Evolutionary conservation across 37 sponge, comb jelly and placozoan species (phyloP), one percentile per base, ranked within the genome.

Genomic region (Geodia barretti): DNA sequence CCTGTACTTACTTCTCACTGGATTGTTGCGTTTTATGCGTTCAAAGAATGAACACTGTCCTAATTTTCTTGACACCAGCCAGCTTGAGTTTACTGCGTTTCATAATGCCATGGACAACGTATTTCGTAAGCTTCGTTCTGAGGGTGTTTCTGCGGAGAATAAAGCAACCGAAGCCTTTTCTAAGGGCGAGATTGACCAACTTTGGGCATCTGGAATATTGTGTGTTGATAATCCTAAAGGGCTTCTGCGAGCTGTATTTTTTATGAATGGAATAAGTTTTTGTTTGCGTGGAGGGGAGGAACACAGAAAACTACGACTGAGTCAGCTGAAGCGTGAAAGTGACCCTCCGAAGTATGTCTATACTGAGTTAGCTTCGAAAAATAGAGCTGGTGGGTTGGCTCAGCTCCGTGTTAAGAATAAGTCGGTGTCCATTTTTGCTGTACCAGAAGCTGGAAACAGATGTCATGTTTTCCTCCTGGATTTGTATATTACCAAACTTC

Each of bases 171-270:
- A 68, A 58, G 26, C 75, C 29, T 34, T 77, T 36, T 36, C 70
- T 20, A 76, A 38, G 30, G 36, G 35, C 7, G 77, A 68, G 24
- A 69, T 67, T 42, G 42, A 68, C 9, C 41, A 68, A 43, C 70
- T 84, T 23, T 77, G 85, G 85, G 71, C 32, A 11, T 41, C 34
- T 39, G 85, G 78, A 31, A 54, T 35, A 38, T 28, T 84, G 31
- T 30, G 26, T 29, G 61, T 26, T 8, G 78, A 84, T 1, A 76
- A 54, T 2, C 85, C 85, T 28, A 28, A 42, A 29, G 85, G 78
- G 3, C 74, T 79, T 33, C 42, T 86, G 40, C 71, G 54, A 47
- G 80, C 87, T 39, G 87, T 86, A 30, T 86, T 86, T 80, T 86
- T 78, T n/a, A 32, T 62, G 7, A 86, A 86, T 64, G 80, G 80